Evolutionary conservation across 92 coral and sea anemone genomes (phyloP), one percentile per base, ranked within the genome.

Genomic region (Chrysogorgia sp.): DNA sequence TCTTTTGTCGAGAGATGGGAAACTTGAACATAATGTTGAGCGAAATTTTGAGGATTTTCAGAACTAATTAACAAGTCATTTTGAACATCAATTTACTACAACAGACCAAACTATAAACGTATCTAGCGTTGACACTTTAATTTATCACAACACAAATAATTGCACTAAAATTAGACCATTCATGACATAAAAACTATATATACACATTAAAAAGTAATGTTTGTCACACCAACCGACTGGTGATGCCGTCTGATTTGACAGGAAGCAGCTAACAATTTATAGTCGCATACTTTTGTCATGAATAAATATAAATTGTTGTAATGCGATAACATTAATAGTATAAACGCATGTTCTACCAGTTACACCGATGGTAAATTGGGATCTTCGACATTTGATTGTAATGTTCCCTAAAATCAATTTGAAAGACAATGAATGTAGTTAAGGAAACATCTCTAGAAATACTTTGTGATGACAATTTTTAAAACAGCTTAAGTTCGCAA

Each of bases 301-400:
- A 57, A 57, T 57, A 57, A 57, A 57, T 57, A 57, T 23, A 14
- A 8, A 57, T 29, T 29, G 29, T 3, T 29, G 7, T 13, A 13
- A 29, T 14, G 34, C 32, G 13, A 15, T 57, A n/a, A n/a, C n/a
- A n/a, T n/a, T n/a, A n/a, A n/a, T n/a, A n/a, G n/a, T n/a, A n/a
- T n/a, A n/a, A n/a, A n/a, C n/a, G n/a, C 32, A 5, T 40, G 13
- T 7, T 9, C 23, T 25, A 0, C 17, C 1, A 47, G 22, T 63
- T 71, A 71, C 58, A 71, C 78, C 23, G 78, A 71, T 14, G 78
- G 78, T 37, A 71, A 71, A 71, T 71, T 71, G 53, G 78, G 78
- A 22, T 71, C 78, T 15, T 50, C 78, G 12, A 10, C 63, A 71
- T 71, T 71, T 52, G 64, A 71, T 57, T 23, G 63, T 57, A 57